These are phyloP conservation scores for Trinorchestia longiramus DNA, from an alignment of 1,140 invertebrate species.

Conservation along the genomic window DNA sequence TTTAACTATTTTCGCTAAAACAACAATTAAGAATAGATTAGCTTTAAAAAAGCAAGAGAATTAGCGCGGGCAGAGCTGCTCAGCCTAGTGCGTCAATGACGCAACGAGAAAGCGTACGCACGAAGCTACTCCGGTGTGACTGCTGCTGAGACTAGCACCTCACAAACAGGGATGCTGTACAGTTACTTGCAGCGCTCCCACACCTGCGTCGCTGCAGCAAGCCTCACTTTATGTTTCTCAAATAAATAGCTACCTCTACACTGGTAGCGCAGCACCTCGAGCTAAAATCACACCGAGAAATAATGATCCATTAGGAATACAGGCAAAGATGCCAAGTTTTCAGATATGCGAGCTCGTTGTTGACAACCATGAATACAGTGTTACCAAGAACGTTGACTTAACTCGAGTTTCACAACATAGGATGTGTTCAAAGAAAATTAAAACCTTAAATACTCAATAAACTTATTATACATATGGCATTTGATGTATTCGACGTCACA, in stretches of 20 bases:
- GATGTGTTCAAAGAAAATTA: too few species aligned
- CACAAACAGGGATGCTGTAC: background rate
- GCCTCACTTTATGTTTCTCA: background rate
- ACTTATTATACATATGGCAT: too few species aligned
- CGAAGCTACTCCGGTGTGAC: background rate
- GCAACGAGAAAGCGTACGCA: background rate
- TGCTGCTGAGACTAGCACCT: background rate
- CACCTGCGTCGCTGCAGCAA: background rate
- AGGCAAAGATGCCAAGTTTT: background rate
- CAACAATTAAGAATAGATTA: background rate
- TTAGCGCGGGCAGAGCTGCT: background rate
- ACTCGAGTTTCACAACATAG: too few species aligned
- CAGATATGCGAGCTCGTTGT: background rate
- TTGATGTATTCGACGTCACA: too few species aligned
- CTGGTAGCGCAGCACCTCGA: background rate
- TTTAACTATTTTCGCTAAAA: background rate
- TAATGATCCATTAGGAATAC: background rate
- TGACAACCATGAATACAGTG: background rate
- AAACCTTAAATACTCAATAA: too few species aligned
- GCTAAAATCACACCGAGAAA: background rate
- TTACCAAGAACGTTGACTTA: too few species aligned
- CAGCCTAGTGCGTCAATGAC: background rate
- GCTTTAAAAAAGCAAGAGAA: background rate
- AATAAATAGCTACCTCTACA: background rate
- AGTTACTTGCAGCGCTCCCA: background rate